phyloP scores from a whole-genome alignment of 2,797 vertebrate species.

The Hoplostethus atlanticus region DNA sequence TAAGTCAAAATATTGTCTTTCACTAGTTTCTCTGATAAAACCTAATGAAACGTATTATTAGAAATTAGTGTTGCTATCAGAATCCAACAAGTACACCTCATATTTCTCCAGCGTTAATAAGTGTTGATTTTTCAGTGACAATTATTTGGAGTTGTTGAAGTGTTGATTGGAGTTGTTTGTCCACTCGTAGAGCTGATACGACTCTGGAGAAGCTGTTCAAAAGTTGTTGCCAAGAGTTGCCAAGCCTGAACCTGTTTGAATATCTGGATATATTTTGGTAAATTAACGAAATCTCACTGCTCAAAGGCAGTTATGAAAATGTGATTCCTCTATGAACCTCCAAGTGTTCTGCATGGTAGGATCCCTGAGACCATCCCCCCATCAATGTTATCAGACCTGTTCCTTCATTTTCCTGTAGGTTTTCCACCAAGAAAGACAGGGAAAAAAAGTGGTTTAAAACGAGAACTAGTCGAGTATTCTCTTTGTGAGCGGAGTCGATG shows the following conservation, averaged over 20 bases:
- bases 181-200: too few relatives aligned
- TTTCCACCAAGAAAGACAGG: not conserved
- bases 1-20: not conserved
- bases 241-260: too few relatives aligned
- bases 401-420: not conserved
- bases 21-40: not conserved
- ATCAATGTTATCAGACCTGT: constrained; percentile 1
- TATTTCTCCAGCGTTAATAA: too few relatives aligned
- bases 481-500: constrained; percentile 17
- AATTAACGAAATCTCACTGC: not conserved
- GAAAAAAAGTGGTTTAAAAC: not conserved
- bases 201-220: too few relatives aligned
- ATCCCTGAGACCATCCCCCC: not conserved
- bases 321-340: not conserved
- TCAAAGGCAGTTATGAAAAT: constrained; percentile 5
- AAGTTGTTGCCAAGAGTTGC: too few relatives aligned
- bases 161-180: too few relatives aligned
- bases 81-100: not conserved
- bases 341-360: not conserved
- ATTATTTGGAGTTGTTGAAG: too few relatives aligned
- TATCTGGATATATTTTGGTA: too few relatives aligned
- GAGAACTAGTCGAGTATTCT: constrained; percentile 19
- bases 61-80: not conserved
- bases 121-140: too few relatives aligned
- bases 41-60: not conserved